These are phyloP conservation scores for Mamestra brassicae DNA, from an alignment of 2,888 invertebrate genomes.

Conservation along the genomic window DNA sequence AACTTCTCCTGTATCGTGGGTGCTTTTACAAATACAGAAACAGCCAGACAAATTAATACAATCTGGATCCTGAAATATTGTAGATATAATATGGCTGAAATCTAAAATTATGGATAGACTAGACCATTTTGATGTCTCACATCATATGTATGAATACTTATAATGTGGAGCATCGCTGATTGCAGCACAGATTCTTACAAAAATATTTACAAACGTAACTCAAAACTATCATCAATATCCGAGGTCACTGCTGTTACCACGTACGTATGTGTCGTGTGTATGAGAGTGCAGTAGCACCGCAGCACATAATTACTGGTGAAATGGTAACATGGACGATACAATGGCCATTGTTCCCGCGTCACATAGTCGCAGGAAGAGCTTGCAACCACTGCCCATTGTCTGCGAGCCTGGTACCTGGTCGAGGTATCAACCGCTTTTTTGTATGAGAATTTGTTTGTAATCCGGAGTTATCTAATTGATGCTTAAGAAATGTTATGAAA, in stretches of 20 bases:
- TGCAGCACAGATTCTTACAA: not conserved
- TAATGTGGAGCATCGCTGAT: not conserved
- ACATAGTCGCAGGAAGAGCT: constrained; percentile 72
- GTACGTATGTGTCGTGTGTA: constrained; percentile 45
- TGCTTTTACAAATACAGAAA: too few relatives aligned
- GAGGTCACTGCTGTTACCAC: constrained; percentile 50
- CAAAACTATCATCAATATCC: constrained; percentile 42
- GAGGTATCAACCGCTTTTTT: constrained; percentile 47
- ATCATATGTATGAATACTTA: too few relatives aligned
- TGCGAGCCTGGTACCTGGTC: constrained; percentile 74
- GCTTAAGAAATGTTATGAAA: constrained; percentile 34
- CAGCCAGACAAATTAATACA: too few relatives aligned
- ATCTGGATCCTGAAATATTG: too few relatives aligned
- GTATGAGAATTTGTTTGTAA: constrained; percentile 57
- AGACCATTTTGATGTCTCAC: too few relatives aligned
- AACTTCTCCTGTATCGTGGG: too few relatives aligned
- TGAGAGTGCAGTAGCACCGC: constrained; percentile 67
- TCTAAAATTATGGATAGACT: too few relatives aligned
- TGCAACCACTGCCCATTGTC: constrained; percentile 78
- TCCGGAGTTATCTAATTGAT: constrained; percentile 49
- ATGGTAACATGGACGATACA: constrained; percentile 81
- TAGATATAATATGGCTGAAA: too few relatives aligned
- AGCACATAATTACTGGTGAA: constrained; percentile 81
- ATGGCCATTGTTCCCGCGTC: constrained; percentile 82
- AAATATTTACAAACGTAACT: constrained; percentile 30